Evolutionary conservation across 2,797 vertebrate genomes (phyloP).

Genomic region (Acanthurus tractus): DNA sequence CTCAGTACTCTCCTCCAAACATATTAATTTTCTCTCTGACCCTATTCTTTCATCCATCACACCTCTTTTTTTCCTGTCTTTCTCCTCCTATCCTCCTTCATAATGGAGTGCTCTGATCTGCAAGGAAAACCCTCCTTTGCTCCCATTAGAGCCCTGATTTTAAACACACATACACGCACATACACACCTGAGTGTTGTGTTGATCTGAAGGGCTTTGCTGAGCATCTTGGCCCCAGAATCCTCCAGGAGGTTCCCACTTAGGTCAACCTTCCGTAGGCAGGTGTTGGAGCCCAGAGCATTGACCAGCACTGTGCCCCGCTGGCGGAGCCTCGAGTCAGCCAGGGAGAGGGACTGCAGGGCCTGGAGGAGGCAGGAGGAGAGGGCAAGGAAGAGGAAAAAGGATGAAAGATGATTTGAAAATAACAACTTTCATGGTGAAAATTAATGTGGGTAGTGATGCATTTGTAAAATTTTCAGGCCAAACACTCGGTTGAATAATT

Average conservation of each 20-base stretch:
- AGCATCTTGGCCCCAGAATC: conserved; percentile 95
- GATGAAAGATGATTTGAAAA: neutral
- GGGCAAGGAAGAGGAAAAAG: neutral
- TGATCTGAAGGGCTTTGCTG: conserved; percentile 92
- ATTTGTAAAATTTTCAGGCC: neutral
- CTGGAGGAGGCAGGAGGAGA: conserved; percentile 63
- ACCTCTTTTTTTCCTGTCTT: neutral
- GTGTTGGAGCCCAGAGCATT: conserved; percentile 93
- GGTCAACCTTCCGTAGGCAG: conserved; percentile 91
- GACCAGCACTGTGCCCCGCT: conserved; percentile 91
- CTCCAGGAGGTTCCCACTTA: conserved; percentile 92
- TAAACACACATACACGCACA: conserved; percentile 44
- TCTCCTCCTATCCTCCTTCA: neutral
- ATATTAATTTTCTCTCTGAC: conserved; percentile 45
- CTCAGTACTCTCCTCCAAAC: conserved; percentile 31
- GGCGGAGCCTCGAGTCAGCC: conserved; percentile 90
- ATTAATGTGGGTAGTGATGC: neutral
- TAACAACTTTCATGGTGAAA: neutral
- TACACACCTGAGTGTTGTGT: conserved; percentile 85
- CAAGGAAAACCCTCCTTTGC: conserved; percentile 1
- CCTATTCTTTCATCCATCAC: conserved; percentile 44
- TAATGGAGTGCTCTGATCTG: conserved; percentile 10
- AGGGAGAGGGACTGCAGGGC: conserved; percentile 91
- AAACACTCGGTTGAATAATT: conserved; percentile 18
- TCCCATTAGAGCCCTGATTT: neutral